A percentile compares a stretch with the other conserved stretches of the same genome.
Evolutionary conservation across 2,797 vertebrate species (phyloP).

Genomic region (Diplodus sargus): DNA sequence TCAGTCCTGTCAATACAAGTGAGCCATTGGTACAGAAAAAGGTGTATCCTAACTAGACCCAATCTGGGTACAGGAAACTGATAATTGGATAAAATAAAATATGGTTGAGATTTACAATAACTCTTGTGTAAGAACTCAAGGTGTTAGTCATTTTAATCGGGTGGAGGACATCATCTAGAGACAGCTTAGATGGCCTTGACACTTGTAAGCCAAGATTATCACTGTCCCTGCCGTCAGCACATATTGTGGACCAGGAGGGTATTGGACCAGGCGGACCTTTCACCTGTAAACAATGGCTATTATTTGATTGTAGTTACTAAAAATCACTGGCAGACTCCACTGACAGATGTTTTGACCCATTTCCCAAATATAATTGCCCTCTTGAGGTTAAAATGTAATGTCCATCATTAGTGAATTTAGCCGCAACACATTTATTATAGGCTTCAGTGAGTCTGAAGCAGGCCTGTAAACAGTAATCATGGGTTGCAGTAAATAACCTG

Average conservation of each 20-base stretch:
- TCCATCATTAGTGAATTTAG: constrained; percentile 19
- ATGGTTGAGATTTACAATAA: constrained; percentile 16
- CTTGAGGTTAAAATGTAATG: constrained; percentile 4
- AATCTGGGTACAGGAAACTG: not conserved
- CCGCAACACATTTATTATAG: constrained; percentile 28
- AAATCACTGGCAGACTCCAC: too few relatives aligned
- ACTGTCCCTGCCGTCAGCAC: constrained; percentile 75
- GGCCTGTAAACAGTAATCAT: constrained; percentile 51
- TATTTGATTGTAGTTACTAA: too few relatives aligned
- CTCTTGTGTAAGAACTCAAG: constrained; percentile 27
- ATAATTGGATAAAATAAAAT: constrained; percentile 6
- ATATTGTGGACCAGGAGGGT: constrained; percentile 36
- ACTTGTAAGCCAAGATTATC: constrained; percentile 79
- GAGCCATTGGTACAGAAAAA: not conserved
- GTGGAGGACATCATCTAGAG: constrained; percentile 65
- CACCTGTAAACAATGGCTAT: constrained; percentile 40
- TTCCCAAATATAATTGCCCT: constrained; percentile 26
- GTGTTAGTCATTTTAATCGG: constrained; percentile 68
- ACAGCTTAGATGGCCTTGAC: constrained; percentile 71
- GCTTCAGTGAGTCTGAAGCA: constrained; percentile 17
- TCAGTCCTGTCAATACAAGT: not conserved
- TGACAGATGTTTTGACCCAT: constrained; percentile 13
- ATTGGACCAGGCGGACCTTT: constrained; percentile 41
- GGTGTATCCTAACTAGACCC: not conserved
- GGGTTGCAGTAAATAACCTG: constrained; percentile 50